Base-by-base conservation (phyloP, 2,888 invertebrate genomes). In the Drosophila mercatorum region DNA sequence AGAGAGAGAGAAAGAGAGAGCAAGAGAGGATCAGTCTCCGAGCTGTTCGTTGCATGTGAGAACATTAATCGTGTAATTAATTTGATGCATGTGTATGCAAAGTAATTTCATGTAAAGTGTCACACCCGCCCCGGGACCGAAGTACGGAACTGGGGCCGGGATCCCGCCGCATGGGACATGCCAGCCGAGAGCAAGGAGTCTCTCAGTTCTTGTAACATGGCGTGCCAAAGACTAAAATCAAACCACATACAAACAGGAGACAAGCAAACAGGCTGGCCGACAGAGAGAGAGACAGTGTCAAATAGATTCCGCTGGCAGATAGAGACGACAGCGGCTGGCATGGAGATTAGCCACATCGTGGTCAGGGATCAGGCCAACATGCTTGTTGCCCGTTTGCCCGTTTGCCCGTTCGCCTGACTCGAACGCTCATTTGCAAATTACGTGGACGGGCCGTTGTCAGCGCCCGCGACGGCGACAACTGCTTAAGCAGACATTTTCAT, bases 21-120 rank as follows among this genome's bases (percentile, higher is more conserved):
- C 17, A 17, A 28, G 22, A 14, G 12, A 28, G 38, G 61, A 46
- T 56, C 57, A 56, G 60, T 58, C 63, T 44, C 44, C 43, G 60
- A 57, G 69, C 55, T 69, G 78, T 46, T 62, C 53, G 64, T 85
- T 78, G 86, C 86, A 87, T 87, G 89, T 83, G 91, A 86, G 87
- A 86, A 89, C 92, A 92, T 92, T 92, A 92, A 92, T 92, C 92
- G 93, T 92, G 91, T 93, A 93, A 93, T 93, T 93, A 93, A 93
- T 93, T 93, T 93, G 92, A 92, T 91, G 91, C 92, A 92, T 93
- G 92, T 91, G 91, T 91, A 92, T 92, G 91, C 91, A 91, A 91
- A 91, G 86, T 89, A 88, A 90, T 90, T 91, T 90, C 91, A 91
- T 91, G 91, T 91, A 87, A 89, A 91, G 74, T 91, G 92, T 91